Evolutionary conservation across 2,113 vertebrate genomes (phyloP), one percentile per base, ranked within the genome.

Genomic region (Nothobranchius furzeri): DNA sequence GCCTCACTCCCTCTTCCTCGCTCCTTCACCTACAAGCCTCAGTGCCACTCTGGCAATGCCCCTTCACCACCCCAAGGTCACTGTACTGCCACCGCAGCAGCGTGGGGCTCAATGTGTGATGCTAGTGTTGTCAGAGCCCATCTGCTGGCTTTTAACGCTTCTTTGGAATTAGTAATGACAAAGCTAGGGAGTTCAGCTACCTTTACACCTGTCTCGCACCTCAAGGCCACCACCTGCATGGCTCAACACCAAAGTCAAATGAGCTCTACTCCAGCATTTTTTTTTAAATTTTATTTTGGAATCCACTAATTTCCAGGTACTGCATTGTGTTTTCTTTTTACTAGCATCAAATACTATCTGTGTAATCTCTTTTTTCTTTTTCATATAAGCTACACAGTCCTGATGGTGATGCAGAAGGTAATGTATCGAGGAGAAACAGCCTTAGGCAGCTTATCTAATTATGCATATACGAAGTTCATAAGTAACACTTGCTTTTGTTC

Each of bases 101-200:
- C 85, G 84, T 77, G 85, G 72, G 78, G 83, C 61, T 68, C 49
- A 60, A 76, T 47, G 71, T 79, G 72, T 77, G 79, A 76, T 37
- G 84, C 78, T 79, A 71, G 61, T 85, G 83, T 89, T 92, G 91
- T 92, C 89, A 91, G 70, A 37, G 79, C 88, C 91, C 91, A 92
- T 91, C 91, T 93, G 91, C 73, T 85, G 76, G 66, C 76, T 76
- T 85, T 86, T 86, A 86, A 90, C 55, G 75, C 82, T 81, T 76
- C 76, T 68, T 67, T 85, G 82, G 87, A 87, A 84, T 82, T 68
- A 48, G 64, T 85, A 76, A 89, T 87, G 85, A 90, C 66, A 73
- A 79, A 82, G 64, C 87, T 72, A 83, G 76, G 76, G 71, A 82
- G 82, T 65, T 70, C 10, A 43, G 62, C 58, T 71, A 72, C 60